Evolutionary conservation across 2,888 invertebrate genomes (phyloP).

Genomic region (Sesamia inferens): DNA sequence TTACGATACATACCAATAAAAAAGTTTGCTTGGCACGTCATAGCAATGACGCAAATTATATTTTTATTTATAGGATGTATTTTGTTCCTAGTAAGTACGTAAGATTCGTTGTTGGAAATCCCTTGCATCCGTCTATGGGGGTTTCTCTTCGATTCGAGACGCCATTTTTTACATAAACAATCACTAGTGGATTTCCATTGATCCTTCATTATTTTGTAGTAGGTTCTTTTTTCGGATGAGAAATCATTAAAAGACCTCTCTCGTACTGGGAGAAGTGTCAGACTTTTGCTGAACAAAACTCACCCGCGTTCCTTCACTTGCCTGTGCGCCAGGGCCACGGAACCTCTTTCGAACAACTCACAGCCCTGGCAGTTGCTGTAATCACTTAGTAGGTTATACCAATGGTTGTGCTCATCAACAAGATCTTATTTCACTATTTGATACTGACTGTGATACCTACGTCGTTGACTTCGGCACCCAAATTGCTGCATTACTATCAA

Average conservation of each 20-base stretch:
- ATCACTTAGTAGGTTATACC: not conserved
- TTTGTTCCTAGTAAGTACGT: constrained; percentile 25
- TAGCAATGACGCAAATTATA: constrained; percentile 32
- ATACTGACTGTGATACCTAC: too few relatives aligned
- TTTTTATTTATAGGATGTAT: constrained; percentile 5
- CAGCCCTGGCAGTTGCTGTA: too few relatives aligned
- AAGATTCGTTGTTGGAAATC: constrained; percentile 52
- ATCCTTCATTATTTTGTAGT: not conserved
- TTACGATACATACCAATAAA: too few relatives aligned
- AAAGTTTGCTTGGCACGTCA: constrained; percentile 19
- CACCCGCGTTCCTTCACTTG: too few relatives aligned
- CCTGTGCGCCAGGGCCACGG: too few relatives aligned
- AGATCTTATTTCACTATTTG: not conserved
- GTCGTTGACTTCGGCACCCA: too few relatives aligned
- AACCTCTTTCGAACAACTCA: too few relatives aligned
- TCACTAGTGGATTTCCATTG: constrained; percentile 1
- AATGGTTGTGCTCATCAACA: not conserved
- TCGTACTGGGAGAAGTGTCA: too few relatives aligned
- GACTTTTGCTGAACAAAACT: too few relatives aligned
- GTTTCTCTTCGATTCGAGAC: constrained; percentile 52
- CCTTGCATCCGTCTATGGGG: constrained; percentile 61
- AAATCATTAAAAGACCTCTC: too few relatives aligned
- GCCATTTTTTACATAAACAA: not conserved
- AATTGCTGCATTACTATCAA: too few relatives aligned
- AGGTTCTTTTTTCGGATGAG: not conserved